Conservation (phyloP, 1,140 invertebrate genomes). For the Dolichoris vasculosae region DNA sequence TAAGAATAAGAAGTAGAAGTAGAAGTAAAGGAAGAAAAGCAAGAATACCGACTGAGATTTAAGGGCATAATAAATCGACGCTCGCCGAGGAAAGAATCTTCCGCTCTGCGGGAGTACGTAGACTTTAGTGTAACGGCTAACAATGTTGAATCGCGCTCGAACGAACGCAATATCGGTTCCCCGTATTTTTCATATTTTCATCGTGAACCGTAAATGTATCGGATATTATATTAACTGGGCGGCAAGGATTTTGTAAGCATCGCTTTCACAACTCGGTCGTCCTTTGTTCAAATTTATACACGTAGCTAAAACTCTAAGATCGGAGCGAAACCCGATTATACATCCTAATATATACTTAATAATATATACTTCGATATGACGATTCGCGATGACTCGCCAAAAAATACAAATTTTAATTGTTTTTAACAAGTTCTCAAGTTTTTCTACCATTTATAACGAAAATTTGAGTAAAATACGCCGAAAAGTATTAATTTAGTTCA, state of each 20-base stretch:
- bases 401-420: too few relatives aligned
- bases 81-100: slow-evolving; percentile 30
- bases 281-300: too few relatives aligned
- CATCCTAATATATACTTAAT: too few relatives aligned
- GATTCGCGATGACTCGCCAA: too few relatives aligned
- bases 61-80: slow-evolving; percentile 51
- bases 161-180: neutral
- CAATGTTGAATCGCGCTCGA: neutral
- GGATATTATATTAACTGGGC: neutral
- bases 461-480: neutral
- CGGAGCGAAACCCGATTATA: too few relatives aligned
- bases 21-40: neutral
- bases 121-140: neutral
- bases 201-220: too few relatives aligned
- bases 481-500: neutral
- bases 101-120: slow-evolving; percentile 22
- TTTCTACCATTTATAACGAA: neutral
- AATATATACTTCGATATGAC: too few relatives aligned
- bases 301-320: too few relatives aligned
- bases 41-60: slow-evolving; percentile 33
- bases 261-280: neutral
- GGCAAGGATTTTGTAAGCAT: neutral
- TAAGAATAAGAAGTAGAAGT: slow-evolving; percentile 5
- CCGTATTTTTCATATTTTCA: neutral
- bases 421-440: too few relatives aligned